Base-by-base conservation (phyloP, 2,797 vertebrate species). In the Rhinatrema bivittatum region DNA sequence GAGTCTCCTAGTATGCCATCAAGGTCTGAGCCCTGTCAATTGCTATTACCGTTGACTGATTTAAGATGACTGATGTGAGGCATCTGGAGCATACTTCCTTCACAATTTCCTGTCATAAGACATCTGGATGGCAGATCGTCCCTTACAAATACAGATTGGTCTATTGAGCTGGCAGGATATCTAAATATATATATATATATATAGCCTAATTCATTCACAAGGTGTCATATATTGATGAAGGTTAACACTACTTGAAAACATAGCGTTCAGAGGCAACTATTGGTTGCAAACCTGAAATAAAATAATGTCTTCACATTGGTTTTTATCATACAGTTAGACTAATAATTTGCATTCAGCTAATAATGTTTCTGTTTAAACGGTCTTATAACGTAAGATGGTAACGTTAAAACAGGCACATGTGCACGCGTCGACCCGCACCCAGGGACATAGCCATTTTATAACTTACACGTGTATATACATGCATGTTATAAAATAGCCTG, bases 51-150 rank as follows among this genome's bases (percentile, higher is more conserved):
- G 13, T 42, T 32, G 18, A 14, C 37, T 41, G 54, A 40, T 12
- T n/a, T 41, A 39, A 40, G 61, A 61, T 64, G 79, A 68, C 39
- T 70, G 57, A 81, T 76, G 55, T 61, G 76, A 83, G 82, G 74
- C 74, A 74, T 76, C 62, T 67, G 43, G 66, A 85, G 65, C 72
- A 66, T 26, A 54, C 77, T 76, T 80, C 67, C 56, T 56, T 84
- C 74, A 82, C 76, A 56, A 33, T 33, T 58, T 60, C 60, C 66
- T 82, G 73, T 70, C 78, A 68, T 74, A 41, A 43, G 81, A 76
- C 76, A 79, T 62, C 50, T 61, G 70, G 70, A 76, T 57, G 73
- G 69, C 54, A 76, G 54, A 38, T 48, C 53, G 56, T 74, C 68
- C 78, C 65, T 73, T 61, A 71, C 62, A 42, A 47, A 50, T 36